Evolutionary conservation across 2,797 vertebrate genomes (phyloP).

Genomic region (Acomys russatus): DNA sequence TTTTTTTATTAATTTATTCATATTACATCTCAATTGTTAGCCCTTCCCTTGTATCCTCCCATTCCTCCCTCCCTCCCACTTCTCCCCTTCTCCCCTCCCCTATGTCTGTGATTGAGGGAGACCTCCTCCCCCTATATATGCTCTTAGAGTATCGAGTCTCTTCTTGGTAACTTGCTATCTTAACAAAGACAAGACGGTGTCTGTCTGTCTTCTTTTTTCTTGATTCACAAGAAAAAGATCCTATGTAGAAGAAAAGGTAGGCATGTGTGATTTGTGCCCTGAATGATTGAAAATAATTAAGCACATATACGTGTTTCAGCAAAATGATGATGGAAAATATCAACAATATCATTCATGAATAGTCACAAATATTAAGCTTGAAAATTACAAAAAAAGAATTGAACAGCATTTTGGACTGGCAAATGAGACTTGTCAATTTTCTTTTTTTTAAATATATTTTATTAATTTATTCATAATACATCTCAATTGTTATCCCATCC

Average conservation of each 20-base stretch:
- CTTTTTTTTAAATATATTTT: background rate
- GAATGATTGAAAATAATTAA: background rate
- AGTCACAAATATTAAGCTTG: background rate
- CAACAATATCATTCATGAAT: background rate
- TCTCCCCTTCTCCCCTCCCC: too few relatives aligned
- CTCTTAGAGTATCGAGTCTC: too few relatives aligned
- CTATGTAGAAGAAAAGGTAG: background rate
- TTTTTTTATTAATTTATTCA: too few relatives aligned
- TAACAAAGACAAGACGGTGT: background rate
- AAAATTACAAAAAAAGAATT: background rate
- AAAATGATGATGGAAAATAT: background rate
- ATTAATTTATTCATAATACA: too few relatives aligned
- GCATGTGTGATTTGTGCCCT: accelerated
- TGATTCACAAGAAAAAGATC: background rate
- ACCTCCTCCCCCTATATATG: too few relatives aligned
- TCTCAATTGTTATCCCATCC: too few relatives aligned
- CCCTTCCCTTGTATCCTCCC: too few relatives aligned
- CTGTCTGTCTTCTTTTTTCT: background rate
- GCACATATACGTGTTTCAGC: background rate
- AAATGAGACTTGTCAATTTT: background rate
- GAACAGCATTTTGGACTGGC: background rate
- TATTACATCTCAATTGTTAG: too few relatives aligned
- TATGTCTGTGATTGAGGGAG: too few relatives aligned
- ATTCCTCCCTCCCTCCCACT: too few relatives aligned
- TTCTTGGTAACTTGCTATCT: too few relatives aligned